Base-by-base conservation (phyloP, 2,888 invertebrate genomes). In the Campoplex capitator region DNA sequence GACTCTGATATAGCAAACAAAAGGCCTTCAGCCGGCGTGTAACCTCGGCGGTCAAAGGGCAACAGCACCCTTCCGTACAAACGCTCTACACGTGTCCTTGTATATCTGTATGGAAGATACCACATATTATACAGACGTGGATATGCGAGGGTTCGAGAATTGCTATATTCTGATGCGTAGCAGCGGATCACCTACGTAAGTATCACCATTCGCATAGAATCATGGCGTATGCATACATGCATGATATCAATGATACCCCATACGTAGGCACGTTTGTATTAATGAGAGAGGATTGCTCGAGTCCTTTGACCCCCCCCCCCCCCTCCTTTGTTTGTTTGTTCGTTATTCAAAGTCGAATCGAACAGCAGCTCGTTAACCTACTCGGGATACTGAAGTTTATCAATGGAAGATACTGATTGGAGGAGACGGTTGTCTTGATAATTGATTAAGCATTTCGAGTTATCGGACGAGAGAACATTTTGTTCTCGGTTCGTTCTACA, bases 91-190 rank as follows among this genome's bases (percentile, higher is more conserved):
- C 23, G 23, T 23, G 23, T 23, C 23, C 23, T 23, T 23, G 6
- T 38, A 13, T 23, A 16, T 42, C 38, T 67, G 11, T 58, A 28
- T 58, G 23, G 11, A 8, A 18, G 51, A 18, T 7, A 0, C 51
- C 48, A 4, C 16, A 38, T 4, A 6, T 38, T 38, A 48, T 48
- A 51, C 51, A 51, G 18, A 18, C 51, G 18, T n/a, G n/a, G n/a
- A 51, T 18, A 23, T 23, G 23, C 23, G 51, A 51, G 32, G 70
- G 56, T 70, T 62, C 58, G 38, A 48, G 42, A 62, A 71, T 71
- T 65, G 51, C 58, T 45, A 62, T 71, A 73, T 73, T 73, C 51
- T 35, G 51, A 80, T 38, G 56, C 56, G 68, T 42, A 3, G 11
- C 42, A n/a, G 38, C 35, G 45, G 54, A 73, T 73, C 73, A 73